Evolutionary conservation across 2,888 invertebrate species (phyloP).

Genomic region (Troides oblongomaculatus): DNA sequence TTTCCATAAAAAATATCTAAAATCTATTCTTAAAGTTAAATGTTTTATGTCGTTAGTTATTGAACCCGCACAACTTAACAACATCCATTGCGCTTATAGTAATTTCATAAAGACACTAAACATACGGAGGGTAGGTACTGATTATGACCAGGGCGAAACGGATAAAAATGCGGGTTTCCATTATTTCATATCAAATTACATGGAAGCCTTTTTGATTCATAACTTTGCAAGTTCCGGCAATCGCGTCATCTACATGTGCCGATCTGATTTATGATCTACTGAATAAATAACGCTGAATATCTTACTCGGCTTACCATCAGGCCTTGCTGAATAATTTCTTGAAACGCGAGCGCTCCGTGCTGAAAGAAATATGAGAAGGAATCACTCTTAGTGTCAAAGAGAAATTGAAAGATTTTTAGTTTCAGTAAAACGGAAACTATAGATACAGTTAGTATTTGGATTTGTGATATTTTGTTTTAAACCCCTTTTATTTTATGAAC

Average conservation of each 20-base stretch:
- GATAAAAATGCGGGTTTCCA: not conserved
- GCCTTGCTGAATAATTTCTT: constrained; percentile 9
- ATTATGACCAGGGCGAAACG: not conserved
- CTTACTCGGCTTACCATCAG: constrained; percentile 40
- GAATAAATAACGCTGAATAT: constrained; percentile 66
- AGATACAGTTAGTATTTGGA: too few species aligned
- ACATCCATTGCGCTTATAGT: too few species aligned
- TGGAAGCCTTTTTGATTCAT: constrained; percentile 12
- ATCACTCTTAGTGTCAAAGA: not conserved
- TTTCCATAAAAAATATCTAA: too few species aligned
- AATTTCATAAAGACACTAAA: too few species aligned
- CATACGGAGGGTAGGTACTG: too few species aligned
- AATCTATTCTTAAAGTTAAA: too few species aligned
- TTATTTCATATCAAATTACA: not conserved
- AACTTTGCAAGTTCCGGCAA: constrained; percentile 40
- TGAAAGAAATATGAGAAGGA: not conserved
- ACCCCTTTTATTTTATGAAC: too few species aligned
- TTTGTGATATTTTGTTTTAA: too few species aligned
- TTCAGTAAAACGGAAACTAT: not conserved
- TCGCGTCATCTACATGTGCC: constrained; percentile 61
- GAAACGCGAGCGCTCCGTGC: not conserved
- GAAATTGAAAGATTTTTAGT: not conserved
- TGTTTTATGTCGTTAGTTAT: too few species aligned
- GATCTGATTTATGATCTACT: constrained; percentile 69
- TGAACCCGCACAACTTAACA: too few species aligned